Base-by-base conservation (phyloP, 2,888 invertebrate species). In the Cenopis cana region DNA sequence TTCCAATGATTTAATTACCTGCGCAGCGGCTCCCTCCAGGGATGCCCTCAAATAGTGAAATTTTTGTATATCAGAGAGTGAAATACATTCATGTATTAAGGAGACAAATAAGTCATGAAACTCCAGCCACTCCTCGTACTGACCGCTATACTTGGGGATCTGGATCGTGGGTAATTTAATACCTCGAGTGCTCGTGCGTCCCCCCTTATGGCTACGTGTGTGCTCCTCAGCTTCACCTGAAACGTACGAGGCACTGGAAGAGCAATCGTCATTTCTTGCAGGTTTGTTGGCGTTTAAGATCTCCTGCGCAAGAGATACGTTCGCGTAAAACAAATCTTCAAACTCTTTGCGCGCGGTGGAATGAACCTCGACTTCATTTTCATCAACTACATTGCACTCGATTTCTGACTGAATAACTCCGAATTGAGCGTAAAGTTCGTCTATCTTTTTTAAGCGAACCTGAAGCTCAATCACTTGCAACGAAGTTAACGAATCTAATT, bases 41-140 rank as follows among this genome's bases (percentile, higher is more conserved):
- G 68, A 60, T 10, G 73, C 69, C 11, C 70, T 60, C 18, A 75
- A 55, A 38, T 75, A 75, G 60, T 75, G 74, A 65, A 73, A 75
- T 24, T 72, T 75, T 59, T 73, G 67, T 36, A 73, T 69, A 49
- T 71, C 49, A 10, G 60, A 60, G 17, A 73, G 59, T 9, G 54
- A 38, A 52, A 46, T 54, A 24, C 18, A 46, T 41, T 61, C 68
- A 62, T 74, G 71, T 56, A 73, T 71, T 17, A 73, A n/a, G 2
- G 73, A 73, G 17, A 68, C 14, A 57, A 60, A 72, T 18, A 64
- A 65, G n/a, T 73, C 73, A 2, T 62, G 65, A 59, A 69, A 73
- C 33, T 69, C 67, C 29, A 73, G 62, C 73, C 73, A 73, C 24
- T 62, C 54, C 49, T 69, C 69, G 50, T 67, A 69, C 29, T 56